These are phyloP conservation scores for Jordanella pulchra DNA, from an alignment of 2,797 vertebrate species.

Conservation along the genomic window DNA sequence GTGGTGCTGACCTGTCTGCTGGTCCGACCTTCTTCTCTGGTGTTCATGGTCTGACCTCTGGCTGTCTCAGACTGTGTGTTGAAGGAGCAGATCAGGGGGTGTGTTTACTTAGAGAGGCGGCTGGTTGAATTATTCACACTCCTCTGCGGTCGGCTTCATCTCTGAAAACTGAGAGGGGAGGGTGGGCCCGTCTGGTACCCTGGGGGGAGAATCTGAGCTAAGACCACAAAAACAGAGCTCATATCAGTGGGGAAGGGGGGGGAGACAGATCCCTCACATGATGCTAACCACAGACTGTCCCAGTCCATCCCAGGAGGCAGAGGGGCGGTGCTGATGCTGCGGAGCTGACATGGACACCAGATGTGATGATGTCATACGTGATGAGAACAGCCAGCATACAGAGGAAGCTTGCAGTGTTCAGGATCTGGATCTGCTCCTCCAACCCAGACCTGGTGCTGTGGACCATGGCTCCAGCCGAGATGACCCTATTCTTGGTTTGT, in stretches of 20 bases:
- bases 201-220: conserved; percentile 69
- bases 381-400: neutral
- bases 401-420: no score
- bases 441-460: no score
- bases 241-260: conserved; percentile 4
- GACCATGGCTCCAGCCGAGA: no score
- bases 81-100: conserved; percentile 41
- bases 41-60: conserved; percentile 40
- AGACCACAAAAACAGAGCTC: conserved; percentile 41
- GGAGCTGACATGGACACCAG: neutral
- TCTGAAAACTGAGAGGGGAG: conserved; percentile 73
- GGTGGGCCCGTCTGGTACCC: conserved; percentile 50
- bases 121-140: conserved; percentile 83
- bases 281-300: conserved; percentile 1
- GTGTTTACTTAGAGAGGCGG: conserved; percentile 64
- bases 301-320: neutral
- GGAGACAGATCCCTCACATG: neutral
- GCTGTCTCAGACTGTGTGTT: conserved; percentile 1
- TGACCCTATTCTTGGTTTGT: no score
- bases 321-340: neutral
- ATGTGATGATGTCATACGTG: neutral
- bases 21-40: conserved; percentile 5
- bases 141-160: conserved; percentile 72
- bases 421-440: no score
- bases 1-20: no score